Conservation (phyloP, 2,888 invertebrate species). For the Scotopteryx bipunctaria region DNA sequence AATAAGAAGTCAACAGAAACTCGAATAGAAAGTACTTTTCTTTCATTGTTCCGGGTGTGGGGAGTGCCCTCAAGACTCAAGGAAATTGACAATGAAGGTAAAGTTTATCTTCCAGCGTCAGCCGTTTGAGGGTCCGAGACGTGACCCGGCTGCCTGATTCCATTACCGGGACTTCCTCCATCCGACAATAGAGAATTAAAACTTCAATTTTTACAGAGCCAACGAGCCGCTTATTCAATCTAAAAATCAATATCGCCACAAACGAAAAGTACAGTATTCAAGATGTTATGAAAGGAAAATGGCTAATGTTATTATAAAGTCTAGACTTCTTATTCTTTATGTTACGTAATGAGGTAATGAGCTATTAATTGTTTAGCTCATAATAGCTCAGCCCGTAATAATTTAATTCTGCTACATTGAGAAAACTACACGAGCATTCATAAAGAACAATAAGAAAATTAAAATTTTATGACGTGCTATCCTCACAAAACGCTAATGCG, state of each 20-base stretch:
- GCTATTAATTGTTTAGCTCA: too few relatives aligned
- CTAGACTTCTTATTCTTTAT: constrained; percentile 14
- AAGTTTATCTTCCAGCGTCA: constrained; percentile 78
- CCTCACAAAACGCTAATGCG: too few relatives aligned
- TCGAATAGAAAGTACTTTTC: constrained; percentile 71
- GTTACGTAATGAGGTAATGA: too few relatives aligned
- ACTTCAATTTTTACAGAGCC: constrained; percentile 65
- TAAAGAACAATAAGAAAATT: too few relatives aligned
- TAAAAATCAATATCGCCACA: constrained; percentile 63
- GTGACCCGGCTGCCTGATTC: constrained; percentile 75
- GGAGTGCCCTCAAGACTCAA: constrained; percentile 68
- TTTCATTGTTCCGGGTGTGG: constrained; percentile 72
- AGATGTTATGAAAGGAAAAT: constrained; percentile 36
- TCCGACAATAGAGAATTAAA: constrained; percentile 72
- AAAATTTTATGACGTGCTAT: too few relatives aligned
- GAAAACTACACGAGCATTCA: too few relatives aligned
- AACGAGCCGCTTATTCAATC: constrained; percentile 67
- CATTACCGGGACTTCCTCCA: constrained; percentile 55
- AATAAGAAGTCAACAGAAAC: constrained; percentile 73
- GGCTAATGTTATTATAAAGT: constrained; percentile 18
- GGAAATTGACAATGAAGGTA: constrained; percentile 81
- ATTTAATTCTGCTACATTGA: too few relatives aligned
- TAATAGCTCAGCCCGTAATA: too few relatives aligned
- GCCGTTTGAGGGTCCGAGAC: constrained; percentile 72
- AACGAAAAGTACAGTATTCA: constrained; percentile 48